These are phyloP conservation scores for Pogonus chalceus DNA, from an alignment of 1,140 invertebrate genomes.

Conservation along the genomic window DNA sequence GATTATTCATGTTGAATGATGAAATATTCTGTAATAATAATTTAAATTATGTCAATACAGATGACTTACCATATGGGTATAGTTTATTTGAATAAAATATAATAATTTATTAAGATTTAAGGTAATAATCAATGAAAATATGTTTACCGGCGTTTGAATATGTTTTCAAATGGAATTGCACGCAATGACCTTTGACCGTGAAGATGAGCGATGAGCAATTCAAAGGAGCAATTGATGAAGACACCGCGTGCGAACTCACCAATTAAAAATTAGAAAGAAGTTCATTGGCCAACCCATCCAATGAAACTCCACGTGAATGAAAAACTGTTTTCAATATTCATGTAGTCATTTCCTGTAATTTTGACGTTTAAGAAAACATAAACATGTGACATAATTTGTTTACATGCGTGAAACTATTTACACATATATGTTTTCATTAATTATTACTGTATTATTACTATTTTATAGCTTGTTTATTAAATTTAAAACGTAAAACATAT, in stretches of 20 bases:
- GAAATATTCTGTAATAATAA: not conserved
- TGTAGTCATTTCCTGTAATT: not conserved
- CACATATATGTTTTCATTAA: too few relatives aligned
- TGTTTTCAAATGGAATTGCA: not conserved
- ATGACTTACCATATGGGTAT: not conserved
- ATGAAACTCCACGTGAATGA: constrained; percentile 2
- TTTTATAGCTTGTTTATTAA: too few relatives aligned
- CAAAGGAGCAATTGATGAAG: constrained; percentile 5
- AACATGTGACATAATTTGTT: not conserved
- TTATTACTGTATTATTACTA: too few relatives aligned
- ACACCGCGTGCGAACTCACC: not conserved
- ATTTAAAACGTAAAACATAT: too few relatives aligned
- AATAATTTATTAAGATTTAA: not conserved
- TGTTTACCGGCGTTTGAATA: not conserved
- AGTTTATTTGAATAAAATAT: not conserved
- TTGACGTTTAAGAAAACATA: not conserved
- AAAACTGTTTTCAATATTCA: not conserved
- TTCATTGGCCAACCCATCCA: not conserved
- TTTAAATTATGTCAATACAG: not conserved
- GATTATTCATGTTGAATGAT: constrained; percentile 36
- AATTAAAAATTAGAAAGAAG: constrained; percentile 1
- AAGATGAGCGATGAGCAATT: not conserved
- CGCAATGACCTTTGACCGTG: not conserved
- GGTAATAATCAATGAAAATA: not conserved
- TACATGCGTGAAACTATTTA: too few relatives aligned